phyloP scores from a whole-genome alignment of 2,113 vertebrate species.

The Myotis davidii region DNA sequence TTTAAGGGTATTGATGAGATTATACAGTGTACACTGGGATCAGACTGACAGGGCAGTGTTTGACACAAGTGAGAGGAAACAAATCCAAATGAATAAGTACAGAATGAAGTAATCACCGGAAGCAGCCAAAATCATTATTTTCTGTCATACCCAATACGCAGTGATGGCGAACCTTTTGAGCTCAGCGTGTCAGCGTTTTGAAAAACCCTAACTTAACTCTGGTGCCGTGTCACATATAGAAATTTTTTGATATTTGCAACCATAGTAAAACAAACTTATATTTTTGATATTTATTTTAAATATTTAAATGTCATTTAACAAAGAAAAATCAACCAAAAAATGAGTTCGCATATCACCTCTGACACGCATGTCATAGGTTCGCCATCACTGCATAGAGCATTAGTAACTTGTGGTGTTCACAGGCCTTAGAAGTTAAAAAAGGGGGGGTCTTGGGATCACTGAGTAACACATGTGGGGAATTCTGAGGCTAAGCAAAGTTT shows the following conservation, averaged over 20 bases:
- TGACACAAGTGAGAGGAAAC: not conserved
- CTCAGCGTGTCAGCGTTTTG: no score
- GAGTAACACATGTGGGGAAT: constrained; percentile 30
- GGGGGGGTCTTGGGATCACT: not conserved
- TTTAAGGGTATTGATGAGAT: not conserved
- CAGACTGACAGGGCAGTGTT: not conserved
- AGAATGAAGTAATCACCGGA: not conserved
- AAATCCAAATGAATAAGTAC: not conserved
- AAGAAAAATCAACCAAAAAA: no score
- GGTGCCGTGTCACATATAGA: no score
- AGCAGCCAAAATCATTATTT: not conserved
- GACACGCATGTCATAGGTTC: no score
- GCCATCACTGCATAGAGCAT: no score
- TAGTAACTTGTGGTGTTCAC: not conserved
- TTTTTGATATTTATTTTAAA: no score
- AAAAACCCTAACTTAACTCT: no score
- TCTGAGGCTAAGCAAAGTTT: constrained; percentile 42
- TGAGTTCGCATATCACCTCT: no score
- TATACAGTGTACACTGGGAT: not conserved
- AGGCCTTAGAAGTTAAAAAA: not conserved
- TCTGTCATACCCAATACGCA: not conserved
- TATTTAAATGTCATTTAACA: no score
- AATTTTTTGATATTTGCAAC: no score
- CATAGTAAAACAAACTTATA: no score
- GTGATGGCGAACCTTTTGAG: no score